A percentile compares a stretch with the other conserved stretches of the same genome.
phyloP scores from a whole-genome alignment of 1,140 invertebrate genomes.

The Aradophagus sp. region DNA sequence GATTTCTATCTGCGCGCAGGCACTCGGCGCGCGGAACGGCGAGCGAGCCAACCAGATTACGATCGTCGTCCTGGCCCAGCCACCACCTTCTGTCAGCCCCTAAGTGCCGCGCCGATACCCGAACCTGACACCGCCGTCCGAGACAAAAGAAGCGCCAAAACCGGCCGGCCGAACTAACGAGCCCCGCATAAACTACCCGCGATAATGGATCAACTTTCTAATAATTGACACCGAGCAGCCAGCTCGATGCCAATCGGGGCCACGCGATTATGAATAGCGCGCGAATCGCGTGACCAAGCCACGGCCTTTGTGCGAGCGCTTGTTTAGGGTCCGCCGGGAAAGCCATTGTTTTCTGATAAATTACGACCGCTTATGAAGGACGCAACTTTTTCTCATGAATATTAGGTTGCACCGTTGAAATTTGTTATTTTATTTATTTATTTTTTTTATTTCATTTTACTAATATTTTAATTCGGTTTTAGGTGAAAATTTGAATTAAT shows the following conservation, averaged over 20 bases:
- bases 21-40: constrained; percentile 37
- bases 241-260: constrained; percentile 30
- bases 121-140: constrained; percentile 34
- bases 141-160: constrained; percentile 44
- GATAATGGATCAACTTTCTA: constrained; percentile 57
- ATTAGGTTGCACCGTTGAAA: no score
- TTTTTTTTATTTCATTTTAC: no score
- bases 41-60: constrained; percentile 51
- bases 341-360: no score
- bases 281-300: constrained; percentile 21
- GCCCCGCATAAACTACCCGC: constrained; percentile 45
- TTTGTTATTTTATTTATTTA: no score
- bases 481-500: no score
- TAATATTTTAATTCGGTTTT: no score
- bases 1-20: constrained; percentile 50
- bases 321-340: constrained; percentile 9
- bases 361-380: no score
- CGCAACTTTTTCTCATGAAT: no score
- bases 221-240: constrained; percentile 48
- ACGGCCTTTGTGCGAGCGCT: constrained; percentile 8
- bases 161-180: no score
- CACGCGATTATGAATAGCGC: constrained; percentile 47
- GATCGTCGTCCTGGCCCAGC: constrained; percentile 28
- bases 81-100: constrained; percentile 32
- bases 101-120: constrained; percentile 5